Evolutionary conservation across 2,797 vertebrate species (phyloP).

Genomic region (Dendrocincla tyrannina): DNA sequence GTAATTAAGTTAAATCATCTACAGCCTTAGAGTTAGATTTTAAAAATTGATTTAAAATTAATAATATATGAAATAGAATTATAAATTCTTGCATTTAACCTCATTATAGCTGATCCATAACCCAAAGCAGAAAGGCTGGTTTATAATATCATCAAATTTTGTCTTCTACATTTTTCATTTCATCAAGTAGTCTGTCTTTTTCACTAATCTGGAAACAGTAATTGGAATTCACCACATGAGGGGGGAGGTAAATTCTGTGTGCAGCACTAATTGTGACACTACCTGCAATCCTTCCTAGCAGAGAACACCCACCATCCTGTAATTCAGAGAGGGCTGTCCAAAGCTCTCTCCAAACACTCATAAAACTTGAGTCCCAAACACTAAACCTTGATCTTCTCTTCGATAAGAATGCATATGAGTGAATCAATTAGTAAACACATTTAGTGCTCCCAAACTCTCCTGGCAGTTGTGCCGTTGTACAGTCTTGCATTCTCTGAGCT

Average conservation of each 20-base stretch:
- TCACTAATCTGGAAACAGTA: neutral
- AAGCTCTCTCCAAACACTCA: neutral
- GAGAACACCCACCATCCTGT: neutral
- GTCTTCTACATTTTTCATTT: neutral
- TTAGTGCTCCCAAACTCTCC: neutral
- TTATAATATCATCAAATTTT: neutral
- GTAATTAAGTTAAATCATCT: neutral
- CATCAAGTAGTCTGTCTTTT: neutral
- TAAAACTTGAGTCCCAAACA: neutral
- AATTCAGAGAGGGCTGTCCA: neutral
- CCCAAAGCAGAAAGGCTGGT: neutral
- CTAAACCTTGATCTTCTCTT: neutral
- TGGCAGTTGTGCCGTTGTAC: neutral
- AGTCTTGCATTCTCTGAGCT: neutral
- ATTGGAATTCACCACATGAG: neutral
- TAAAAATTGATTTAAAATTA: neutral
- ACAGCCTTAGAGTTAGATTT: neutral
- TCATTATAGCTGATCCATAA: neutral
- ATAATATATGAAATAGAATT: neutral
- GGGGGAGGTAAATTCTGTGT: neutral
- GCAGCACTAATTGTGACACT: neutral
- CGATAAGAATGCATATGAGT: neutral
- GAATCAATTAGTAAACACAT: neutral
- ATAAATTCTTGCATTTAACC: neutral
- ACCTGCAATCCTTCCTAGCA: neutral